phyloP scores from a whole-genome alignment of 2,888 invertebrate species.

The Acanthosoma haemorrhoidale region DNA sequence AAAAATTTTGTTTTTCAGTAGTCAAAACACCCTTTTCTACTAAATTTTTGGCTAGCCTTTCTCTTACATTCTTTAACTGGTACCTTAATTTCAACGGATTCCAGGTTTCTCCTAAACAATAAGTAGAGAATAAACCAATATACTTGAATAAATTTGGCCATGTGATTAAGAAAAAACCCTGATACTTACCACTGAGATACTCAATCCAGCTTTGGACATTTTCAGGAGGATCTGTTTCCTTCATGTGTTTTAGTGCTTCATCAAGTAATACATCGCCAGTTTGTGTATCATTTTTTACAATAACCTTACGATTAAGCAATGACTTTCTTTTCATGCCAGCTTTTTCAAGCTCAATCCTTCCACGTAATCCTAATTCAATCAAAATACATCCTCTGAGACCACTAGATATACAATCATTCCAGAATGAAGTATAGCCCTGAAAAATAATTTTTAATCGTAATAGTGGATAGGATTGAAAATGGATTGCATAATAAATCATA shows the following conservation, averaged over 20 bases:
- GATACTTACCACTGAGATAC: constrained; percentile 83
- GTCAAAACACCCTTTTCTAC: constrained; percentile 99
- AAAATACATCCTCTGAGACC: constrained; percentile 97
- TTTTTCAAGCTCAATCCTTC: constrained; percentile 91
- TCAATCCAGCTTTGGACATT: constrained; percentile 99
- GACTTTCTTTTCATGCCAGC: constrained; percentile 94
- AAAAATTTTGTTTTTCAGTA: constrained; percentile 98
- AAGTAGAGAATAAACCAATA: constrained; percentile 5
- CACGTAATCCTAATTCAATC: constrained; percentile 91
- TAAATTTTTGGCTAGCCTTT: constrained; percentile 96
- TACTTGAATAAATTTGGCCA: background rate
- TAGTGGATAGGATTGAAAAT: background rate
- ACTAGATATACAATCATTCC: constrained; percentile 99
- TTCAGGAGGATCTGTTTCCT: constrained; percentile 96
- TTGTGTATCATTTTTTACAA: constrained; percentile 80
- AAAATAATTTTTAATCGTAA: constrained; percentile 32
- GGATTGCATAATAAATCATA: background rate
- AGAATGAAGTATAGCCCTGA: constrained; percentile 98
- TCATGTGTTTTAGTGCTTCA: constrained; percentile 93
- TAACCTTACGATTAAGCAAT: constrained; percentile 74
- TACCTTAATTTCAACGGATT: constrained; percentile 97
- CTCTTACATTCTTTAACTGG: constrained; percentile 97
- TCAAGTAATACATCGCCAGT: constrained; percentile 95
- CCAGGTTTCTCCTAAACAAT: constrained; percentile 88
- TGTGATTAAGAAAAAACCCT: background rate